Conservation (phyloP, 1,140 invertebrate species). For the Planococcus citri region DNA sequence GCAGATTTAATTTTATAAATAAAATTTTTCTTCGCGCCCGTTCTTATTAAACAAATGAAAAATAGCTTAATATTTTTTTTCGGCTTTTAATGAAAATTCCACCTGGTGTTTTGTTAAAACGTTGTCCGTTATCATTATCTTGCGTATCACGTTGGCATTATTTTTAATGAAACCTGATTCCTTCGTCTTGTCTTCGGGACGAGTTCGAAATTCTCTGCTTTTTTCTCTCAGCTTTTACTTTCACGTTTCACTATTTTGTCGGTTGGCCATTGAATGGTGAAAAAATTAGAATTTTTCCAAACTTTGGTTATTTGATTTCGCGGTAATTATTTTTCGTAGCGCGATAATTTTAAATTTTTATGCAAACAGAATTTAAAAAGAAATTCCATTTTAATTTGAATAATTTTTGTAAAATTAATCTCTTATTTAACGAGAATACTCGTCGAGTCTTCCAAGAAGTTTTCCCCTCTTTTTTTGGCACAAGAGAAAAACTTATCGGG, state of each 20-base stretch:
- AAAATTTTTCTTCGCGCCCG: background rate
- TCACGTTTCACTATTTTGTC: too few species aligned
- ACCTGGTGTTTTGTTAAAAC: background rate
- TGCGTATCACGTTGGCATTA: background rate
- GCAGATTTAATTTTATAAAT: background rate
- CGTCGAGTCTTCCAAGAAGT: background rate
- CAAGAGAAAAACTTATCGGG: background rate
- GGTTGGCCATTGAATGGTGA: background rate
- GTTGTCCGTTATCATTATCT: background rate
- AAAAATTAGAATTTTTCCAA: background rate
- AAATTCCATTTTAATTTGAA: constrained; percentile 8
- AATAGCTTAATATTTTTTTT: constrained; percentile 3
- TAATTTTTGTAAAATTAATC: background rate
- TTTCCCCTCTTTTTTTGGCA: background rate
- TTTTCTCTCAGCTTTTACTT: too few species aligned
- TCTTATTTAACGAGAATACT: background rate
- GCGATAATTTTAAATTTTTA: background rate
- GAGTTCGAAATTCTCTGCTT: background rate
- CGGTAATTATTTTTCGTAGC: background rate
- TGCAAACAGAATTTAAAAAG: background rate
- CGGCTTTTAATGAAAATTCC: background rate
- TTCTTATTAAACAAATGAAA: constrained; percentile 8
- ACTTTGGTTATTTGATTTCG: background rate
- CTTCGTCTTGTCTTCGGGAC: too few species aligned
- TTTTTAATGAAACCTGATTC: background rate